phyloP scores from a whole-genome alignment of 2,888 invertebrate genomes.

The Mesorhabditis spiculigera region DNA sequence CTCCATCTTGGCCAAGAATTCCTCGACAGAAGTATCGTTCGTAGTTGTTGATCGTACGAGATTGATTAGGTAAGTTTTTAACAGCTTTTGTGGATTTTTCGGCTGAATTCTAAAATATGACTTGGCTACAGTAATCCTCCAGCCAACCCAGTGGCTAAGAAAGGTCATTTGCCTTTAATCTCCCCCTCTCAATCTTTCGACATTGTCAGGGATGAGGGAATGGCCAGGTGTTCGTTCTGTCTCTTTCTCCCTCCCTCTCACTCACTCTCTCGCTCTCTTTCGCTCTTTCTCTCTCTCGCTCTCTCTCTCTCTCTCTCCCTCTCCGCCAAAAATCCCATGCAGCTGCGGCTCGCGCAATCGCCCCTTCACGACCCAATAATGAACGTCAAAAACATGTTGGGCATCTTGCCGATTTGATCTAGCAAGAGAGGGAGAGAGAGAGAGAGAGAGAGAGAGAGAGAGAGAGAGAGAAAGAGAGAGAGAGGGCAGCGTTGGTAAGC shows the following conservation, averaged over 20 bases:
- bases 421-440: background rate
- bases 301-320: background rate
- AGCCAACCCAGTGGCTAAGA: too few relatives aligned
- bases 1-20: background rate
- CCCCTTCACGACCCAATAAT: background rate
- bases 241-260: background rate
- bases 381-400: background rate
- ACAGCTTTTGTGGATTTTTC: background rate
- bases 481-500: too few relatives aligned
- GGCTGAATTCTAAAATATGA: slow-evolving; percentile 12
- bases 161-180: too few relatives aligned
- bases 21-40: background rate
- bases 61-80: background rate
- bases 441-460: too few relatives aligned
- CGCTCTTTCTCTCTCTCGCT: background rate
- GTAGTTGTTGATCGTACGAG: background rate
- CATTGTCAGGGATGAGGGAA: too few relatives aligned
- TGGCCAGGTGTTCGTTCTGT: too few relatives aligned
- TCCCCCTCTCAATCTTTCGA: too few relatives aligned
- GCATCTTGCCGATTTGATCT: background rate
- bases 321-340: too few relatives aligned
- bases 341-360: background rate
- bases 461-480: too few relatives aligned
- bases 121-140: too few relatives aligned
- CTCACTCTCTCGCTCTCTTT: background rate